These are phyloP conservation scores for Xestia c-nigrum DNA, from an alignment of 2,888 invertebrate genomes.

Conservation along the genomic window DNA sequence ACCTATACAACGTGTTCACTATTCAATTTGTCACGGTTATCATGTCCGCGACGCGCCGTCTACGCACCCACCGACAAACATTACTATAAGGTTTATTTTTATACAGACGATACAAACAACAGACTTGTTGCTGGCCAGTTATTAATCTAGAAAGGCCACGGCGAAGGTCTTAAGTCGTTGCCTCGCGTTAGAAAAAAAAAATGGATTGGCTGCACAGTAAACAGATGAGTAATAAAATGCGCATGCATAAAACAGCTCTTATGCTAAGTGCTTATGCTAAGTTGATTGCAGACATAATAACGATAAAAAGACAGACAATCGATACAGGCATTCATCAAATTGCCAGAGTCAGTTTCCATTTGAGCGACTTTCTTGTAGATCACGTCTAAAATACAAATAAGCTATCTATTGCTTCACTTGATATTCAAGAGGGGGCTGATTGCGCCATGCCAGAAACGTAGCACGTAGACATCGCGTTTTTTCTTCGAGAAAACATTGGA, in stretches of 20 bases:
- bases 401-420: constrained; percentile 69
- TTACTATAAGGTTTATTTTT: constrained; percentile 76
- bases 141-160: constrained; percentile 84
- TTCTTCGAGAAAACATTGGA: constrained; percentile 58
- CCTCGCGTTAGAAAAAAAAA: constrained; percentile 57
- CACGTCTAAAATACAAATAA: constrained; percentile 74
- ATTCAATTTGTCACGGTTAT: constrained; percentile 80
- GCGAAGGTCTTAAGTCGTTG: constrained; percentile 78
- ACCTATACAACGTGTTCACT: constrained; percentile 69
- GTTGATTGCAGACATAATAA: constrained; percentile 44
- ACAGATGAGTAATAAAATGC: constrained; percentile 56
- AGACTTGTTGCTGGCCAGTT: constrained; percentile 70
- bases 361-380: constrained; percentile 72
- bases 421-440: constrained; percentile 76
- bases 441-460: constrained; percentile 67
- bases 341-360: constrained; percentile 66
- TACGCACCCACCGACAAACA: constrained; percentile 76
- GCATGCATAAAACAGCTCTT: constrained; percentile 46
- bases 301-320: constrained; percentile 49
- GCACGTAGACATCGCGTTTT: constrained; percentile 69
- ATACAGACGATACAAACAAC: constrained; percentile 72
- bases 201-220: constrained; percentile 28
- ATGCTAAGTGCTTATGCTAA: constrained; percentile 49
- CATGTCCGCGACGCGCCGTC: constrained; percentile 80
- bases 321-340: constrained; percentile 65